phyloP scores from a whole-genome alignment of 2,888 invertebrate genomes.

The Pseudococcus jackbeardsleyi region DNA sequence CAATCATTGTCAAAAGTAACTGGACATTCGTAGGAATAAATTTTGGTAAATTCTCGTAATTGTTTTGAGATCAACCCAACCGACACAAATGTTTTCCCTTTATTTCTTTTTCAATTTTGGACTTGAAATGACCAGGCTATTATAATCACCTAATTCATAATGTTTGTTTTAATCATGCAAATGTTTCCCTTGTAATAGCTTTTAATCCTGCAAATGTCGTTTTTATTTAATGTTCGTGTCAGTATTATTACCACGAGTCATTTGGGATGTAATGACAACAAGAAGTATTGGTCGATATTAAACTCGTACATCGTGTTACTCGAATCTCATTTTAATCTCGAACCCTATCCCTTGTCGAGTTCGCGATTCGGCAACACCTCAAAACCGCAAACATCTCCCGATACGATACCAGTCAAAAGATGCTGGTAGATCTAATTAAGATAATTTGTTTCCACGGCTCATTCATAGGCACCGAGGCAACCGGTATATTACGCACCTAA shows the following conservation, averaged over 20 bases:
- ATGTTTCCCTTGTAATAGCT: not conserved
- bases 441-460: not conserved
- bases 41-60: too few species aligned
- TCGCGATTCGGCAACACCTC: not conserved
- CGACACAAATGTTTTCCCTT: too few species aligned
- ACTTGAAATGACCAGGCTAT: too few species aligned
- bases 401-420: not conserved
- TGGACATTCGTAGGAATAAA: too few species aligned
- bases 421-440: constrained; percentile 19
- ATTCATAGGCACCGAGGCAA: not conserved
- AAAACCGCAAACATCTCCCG: constrained; percentile 21
- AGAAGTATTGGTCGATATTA: constrained; percentile 38
- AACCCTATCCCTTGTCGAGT: not conserved
- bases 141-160: not conserved
- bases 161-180: constrained; percentile 37
- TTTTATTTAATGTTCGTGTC: constrained; percentile 35
- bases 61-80: too few species aligned
- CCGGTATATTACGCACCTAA: not conserved
- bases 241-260: not conserved
- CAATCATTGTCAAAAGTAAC: too few species aligned
- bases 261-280: constrained; percentile 4
- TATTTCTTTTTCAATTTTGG: too few species aligned
- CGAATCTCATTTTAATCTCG: not conserved
- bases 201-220: constrained; percentile 30
- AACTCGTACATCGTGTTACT: not conserved